These are phyloP conservation scores for Endotricha flammealis DNA, from an alignment of 2,888 invertebrate species.

Conservation along the genomic window DNA sequence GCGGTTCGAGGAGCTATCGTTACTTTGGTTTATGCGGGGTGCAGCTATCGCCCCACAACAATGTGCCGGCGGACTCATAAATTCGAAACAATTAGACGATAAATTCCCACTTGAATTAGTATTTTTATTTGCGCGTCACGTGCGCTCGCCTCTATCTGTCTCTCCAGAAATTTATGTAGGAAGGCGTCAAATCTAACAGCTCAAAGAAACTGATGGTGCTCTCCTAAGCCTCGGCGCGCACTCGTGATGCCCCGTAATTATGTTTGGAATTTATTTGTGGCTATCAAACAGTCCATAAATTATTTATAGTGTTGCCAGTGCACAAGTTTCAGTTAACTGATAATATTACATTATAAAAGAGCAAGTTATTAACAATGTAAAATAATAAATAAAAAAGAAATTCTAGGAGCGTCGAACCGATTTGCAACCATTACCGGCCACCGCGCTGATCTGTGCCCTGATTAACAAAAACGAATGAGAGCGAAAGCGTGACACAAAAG, in stretches of 20 bases:
- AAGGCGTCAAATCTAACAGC: conserved; percentile 64
- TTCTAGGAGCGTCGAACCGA: conserved; percentile 27
- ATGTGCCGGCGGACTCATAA: conserved; percentile 55
- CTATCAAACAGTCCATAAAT: conserved; percentile 41
- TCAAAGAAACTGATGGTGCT: conserved; percentile 59
- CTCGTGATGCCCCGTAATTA: conserved; percentile 59
- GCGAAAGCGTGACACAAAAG: conserved; percentile 72
- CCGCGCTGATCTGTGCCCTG: conserved; percentile 54
- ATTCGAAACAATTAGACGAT: conserved; percentile 67
- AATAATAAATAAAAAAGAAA: conserved; percentile 11
- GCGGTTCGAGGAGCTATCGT: conserved; percentile 38
- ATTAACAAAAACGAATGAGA: conserved; percentile 69
- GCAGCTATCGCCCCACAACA: conserved; percentile 52
- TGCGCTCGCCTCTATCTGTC: conserved; percentile 53
- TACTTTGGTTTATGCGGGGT: conserved; percentile 50
- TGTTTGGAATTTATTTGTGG: conserved; percentile 53
- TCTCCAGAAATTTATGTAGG: conserved; percentile 56
- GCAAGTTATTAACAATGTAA: no score
- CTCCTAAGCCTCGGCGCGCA: conserved; percentile 43
- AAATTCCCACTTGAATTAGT: conserved; percentile 63
- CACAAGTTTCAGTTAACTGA: conserved; percentile 11
- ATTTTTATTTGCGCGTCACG: conserved; percentile 70
- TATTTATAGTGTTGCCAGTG: conserved; percentile 29
- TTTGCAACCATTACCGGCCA: conserved; percentile 46
- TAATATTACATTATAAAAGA: neutral